Base-by-base conservation (phyloP, 2,888 invertebrate species). In the Panzeria rudis region DNA sequence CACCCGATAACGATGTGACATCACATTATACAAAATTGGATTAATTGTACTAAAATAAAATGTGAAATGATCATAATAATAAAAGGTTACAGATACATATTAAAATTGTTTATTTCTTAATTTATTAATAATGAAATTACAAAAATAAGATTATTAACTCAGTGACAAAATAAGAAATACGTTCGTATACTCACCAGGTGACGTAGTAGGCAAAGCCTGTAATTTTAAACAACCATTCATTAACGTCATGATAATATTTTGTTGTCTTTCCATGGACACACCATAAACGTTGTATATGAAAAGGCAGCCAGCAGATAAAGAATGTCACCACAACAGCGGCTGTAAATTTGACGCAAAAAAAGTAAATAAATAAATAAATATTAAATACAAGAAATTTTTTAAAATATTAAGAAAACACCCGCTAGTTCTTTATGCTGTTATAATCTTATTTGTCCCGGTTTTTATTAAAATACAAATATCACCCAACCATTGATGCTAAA, bases 251-350 rank as follows among this genome's bases (percentile, higher is more conserved):
- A 92, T 95, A 95, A 90, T 95, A 93, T 0, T 92, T 91, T 71
- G 93, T 93, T 25, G 94, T 92, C 86, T 94, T 94, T 35, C 95
- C 96, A 91, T 97, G 96, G 88, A 97, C 94, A 91, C 96, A 97
- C 92, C 97, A 95, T 73, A 98, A 94, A 7, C 98, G 94, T 93
- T 98, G 98, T 86, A 97, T 95, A 93, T 98, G 98, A 93, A 98
- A 98, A 35, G 98, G 98, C 0, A 98, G 97, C 98, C 98, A 98
- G 93, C 98, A 98, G 13, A 98, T 93, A 93, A 98, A 98, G 94
- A 98, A 98, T 41, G 97, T 96, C 8, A 98, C 94, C 73, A 98
- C 98, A 25, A 98, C 98, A 3, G 97, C 97, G 87, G 97, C 98
- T 98, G 93, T 15, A 80, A 84, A 17, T 62, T 69, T 38, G 69